Evolutionary conservation across 2,113 vertebrate species (phyloP).

Genomic region (Sminthopsis crassicaudata): DNA sequence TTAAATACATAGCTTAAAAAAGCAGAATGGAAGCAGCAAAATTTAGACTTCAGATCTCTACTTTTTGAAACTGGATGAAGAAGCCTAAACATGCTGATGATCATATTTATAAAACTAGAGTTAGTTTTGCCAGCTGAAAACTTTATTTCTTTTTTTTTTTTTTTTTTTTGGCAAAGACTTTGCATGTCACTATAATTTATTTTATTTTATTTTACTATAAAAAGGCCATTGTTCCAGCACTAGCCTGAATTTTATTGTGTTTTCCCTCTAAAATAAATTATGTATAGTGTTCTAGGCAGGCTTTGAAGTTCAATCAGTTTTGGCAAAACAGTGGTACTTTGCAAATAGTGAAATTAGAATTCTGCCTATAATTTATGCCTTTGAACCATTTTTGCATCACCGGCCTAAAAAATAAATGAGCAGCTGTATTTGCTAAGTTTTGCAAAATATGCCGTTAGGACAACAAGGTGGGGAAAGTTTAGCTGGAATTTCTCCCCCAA

Average conservation of each 20-base stretch:
- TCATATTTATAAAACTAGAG: conserved; percentile 65
- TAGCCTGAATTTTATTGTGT: conserved; percentile 78
- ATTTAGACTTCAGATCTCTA: conserved; percentile 14
- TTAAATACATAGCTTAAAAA: conserved; percentile 54
- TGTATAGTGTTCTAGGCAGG: conserved; percentile 71
- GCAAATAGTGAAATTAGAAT: conserved; percentile 81
- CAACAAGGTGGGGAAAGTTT: background rate
- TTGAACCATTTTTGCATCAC: conserved; percentile 75
- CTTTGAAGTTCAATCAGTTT: conserved; percentile 83
- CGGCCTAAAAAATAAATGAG: conserved; percentile 76
- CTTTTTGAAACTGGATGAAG: background rate
- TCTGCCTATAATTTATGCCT: conserved; percentile 71
- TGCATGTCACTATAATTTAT: conserved; percentile 71
- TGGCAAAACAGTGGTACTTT: conserved; percentile 76
- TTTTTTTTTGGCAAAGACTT: conserved; percentile 68
- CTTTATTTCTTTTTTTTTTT: conserved; percentile 35
- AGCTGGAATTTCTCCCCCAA: background rate
- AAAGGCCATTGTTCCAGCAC: conserved; percentile 70
- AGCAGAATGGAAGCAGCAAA: conserved; percentile 24
- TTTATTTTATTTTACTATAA: conserved; percentile 31
- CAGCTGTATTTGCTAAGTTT: conserved; percentile 65
- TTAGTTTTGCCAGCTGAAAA: conserved; percentile 73
- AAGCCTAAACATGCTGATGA: conserved; percentile 37
- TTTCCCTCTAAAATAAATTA: conserved; percentile 79
- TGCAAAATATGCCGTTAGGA: conserved; percentile 56